These are phyloP conservation scores for Probosciger aterrimus DNA, from an alignment of 2,113 vertebrate genomes.

Conservation along the genomic window DNA sequence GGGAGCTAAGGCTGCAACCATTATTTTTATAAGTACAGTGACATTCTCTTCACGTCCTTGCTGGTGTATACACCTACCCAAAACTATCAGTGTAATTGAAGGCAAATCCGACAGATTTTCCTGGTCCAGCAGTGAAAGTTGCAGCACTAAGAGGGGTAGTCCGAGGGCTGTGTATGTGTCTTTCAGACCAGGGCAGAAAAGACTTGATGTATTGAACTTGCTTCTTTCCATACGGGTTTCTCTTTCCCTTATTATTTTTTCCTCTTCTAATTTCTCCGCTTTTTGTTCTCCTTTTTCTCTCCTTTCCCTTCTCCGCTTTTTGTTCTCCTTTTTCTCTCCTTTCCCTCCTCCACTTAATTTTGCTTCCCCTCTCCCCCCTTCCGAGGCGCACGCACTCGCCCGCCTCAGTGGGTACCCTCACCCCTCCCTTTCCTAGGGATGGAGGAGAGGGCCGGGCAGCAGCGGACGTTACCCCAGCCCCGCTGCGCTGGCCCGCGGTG, in stretches of 20 bases:
- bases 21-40: not conserved
- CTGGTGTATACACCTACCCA: not conserved
- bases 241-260: not conserved
- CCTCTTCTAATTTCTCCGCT: not conserved
- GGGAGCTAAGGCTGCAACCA: not conserved
- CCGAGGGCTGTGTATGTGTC: fast-evolving
- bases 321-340: not conserved
- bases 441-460: not conserved
- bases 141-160: not conserved
- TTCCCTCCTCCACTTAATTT: not conserved
- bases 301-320: not conserved
- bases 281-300: not conserved
- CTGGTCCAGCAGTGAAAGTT: not conserved
- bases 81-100: not conserved
- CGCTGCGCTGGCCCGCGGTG: not conserved
- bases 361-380: not conserved
- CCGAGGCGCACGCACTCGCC: not conserved
- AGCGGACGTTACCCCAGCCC: not conserved
- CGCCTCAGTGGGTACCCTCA: not conserved
- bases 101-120: not conserved
- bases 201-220: not conserved
- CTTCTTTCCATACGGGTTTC: not conserved
- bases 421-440: too few relatives aligned
- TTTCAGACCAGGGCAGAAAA: not conserved
- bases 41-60: not conserved